These are phyloP conservation scores for Donacobius atricapilla DNA, from an alignment of 2,113 vertebrate genomes.

Conservation along the genomic window DNA sequence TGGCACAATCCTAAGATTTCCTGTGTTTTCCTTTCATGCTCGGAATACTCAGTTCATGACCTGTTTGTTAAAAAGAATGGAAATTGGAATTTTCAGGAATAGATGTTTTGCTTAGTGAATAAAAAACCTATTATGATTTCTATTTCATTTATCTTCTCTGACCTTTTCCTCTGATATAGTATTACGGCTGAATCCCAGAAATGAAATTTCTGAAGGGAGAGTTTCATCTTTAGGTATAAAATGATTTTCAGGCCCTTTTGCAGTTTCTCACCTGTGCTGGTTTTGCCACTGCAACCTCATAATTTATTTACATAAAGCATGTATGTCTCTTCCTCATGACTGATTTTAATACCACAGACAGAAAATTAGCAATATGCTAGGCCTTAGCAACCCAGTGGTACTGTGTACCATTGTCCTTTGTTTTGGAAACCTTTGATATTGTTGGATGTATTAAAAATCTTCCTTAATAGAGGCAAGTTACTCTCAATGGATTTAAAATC, in stretches of 20 bases:
- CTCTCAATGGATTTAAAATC: neutral
- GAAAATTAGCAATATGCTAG: neutral
- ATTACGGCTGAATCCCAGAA: neutral
- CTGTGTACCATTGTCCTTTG: neutral
- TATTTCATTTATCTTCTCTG: neutral
- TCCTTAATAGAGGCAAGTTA: neutral
- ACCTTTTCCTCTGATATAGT: neutral
- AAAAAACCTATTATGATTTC: neutral
- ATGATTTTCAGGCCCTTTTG: neutral
- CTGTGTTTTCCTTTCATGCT: neutral
- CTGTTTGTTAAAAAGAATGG: conserved; percentile 19
- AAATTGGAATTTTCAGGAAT: conserved; percentile 5
- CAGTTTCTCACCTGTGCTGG: neutral
- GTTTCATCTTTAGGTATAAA: neutral
- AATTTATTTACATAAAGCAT: neutral
- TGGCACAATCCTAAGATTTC: conserved; percentile 24
- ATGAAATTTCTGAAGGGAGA: neutral
- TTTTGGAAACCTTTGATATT: neutral
- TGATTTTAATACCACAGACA: neutral
- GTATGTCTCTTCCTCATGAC: neutral
- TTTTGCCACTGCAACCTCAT: neutral
- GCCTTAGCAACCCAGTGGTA: neutral
- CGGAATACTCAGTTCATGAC: conserved; percentile 41
- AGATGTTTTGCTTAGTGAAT: neutral
- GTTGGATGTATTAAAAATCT: neutral